Conservation (phyloP, 2,113 vertebrate species). For the Empidonax alnorum region DNA sequence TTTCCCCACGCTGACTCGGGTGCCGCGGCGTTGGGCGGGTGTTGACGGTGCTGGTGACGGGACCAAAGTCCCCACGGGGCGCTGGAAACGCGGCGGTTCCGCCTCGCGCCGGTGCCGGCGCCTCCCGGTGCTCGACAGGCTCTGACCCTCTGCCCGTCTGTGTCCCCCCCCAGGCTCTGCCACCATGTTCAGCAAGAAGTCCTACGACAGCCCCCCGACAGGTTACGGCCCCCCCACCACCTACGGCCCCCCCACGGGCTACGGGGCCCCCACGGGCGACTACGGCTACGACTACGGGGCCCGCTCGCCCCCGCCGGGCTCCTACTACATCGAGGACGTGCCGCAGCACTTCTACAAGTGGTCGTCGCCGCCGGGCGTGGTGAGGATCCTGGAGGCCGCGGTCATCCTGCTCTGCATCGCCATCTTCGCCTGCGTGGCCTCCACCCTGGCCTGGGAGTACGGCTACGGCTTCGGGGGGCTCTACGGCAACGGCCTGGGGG, state of each 20-base stretch:
- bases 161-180: background rate
- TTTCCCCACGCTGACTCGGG: background rate
- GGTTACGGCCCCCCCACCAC: conserved; percentile 12
- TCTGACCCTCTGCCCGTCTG: rapidly evolving
- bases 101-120: rapidly evolving
- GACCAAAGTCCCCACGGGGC: background rate
- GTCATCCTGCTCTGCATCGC: conserved; percentile 79
- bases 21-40: background rate
- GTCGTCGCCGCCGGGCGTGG: conserved; percentile 82
- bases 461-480: conserved; percentile 70
- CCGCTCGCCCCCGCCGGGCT: conserved; percentile 70
- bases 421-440: conserved; percentile 86
- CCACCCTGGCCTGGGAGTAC: conserved; percentile 88
- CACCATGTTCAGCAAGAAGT: background rate
- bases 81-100: background rate
- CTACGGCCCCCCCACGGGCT: conserved; percentile 44
- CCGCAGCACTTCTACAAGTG: conserved; percentile 85
- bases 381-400: conserved; percentile 74
- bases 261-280: conserved; percentile 14
- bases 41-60: background rate
- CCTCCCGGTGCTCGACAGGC: background rate
- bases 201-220: conserved; percentile 11
- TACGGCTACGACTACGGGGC: conserved; percentile 52
- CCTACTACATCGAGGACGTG: conserved; percentile 74
- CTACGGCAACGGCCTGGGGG: conserved; percentile 12